Evolutionary conservation across 2,888 invertebrate genomes (phyloP).

Genomic region (Hemithea aestivaria): DNA sequence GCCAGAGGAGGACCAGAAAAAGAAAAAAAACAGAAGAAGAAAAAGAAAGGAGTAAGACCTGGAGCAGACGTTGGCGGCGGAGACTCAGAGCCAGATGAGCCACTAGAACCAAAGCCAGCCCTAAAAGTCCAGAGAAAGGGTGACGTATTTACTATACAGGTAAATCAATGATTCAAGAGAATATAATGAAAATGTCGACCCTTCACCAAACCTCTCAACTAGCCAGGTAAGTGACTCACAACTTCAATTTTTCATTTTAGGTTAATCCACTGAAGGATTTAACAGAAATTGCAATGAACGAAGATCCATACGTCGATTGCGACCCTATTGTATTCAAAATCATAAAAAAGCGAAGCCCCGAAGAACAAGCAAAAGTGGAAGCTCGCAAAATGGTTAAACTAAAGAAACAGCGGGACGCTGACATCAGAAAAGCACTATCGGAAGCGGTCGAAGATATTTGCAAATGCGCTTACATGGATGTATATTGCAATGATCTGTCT

Average conservation of each 20-base stretch:
- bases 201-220: too few relatives aligned
- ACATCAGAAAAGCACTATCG: constrained; percentile 70
- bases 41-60: constrained; percentile 45
- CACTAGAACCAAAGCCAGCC: constrained; percentile 80
- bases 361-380: constrained; percentile 74
- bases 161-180: constrained; percentile 23
- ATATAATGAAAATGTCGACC: too few relatives aligned
- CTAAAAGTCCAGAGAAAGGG: constrained; percentile 82
- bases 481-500: constrained; percentile 65
- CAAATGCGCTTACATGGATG: constrained; percentile 75
- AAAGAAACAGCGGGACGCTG: constrained; percentile 75
- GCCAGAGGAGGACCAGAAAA: constrained; percentile 55
- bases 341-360: constrained; percentile 78
- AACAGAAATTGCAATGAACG: constrained; percentile 74
- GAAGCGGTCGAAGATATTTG: constrained; percentile 67
- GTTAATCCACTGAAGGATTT: constrained; percentile 83
- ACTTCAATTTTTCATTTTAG: constrained; percentile 29
- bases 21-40: constrained; percentile 63
- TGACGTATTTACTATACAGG: constrained; percentile 81
- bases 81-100: constrained; percentile 67
- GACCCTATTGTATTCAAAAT: constrained; percentile 84
- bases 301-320: constrained; percentile 84
- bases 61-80: constrained; percentile 51
- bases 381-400: constrained; percentile 75
- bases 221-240: too few relatives aligned